Evolutionary conservation across 2,888 invertebrate genomes (phyloP).

Genomic region (Fragum fragum): DNA sequence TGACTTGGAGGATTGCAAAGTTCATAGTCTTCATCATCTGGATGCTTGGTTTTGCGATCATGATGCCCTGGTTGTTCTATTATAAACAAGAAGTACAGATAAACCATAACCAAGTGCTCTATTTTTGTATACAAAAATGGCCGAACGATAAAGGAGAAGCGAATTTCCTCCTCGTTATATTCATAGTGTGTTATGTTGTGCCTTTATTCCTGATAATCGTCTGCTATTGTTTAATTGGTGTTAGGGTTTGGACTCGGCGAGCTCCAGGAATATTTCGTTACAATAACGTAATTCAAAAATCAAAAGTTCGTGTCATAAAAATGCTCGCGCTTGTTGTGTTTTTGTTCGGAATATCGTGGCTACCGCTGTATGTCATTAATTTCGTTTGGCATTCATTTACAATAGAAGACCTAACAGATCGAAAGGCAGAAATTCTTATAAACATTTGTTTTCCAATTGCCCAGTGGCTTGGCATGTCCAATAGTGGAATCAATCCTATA

Average conservation of each 20-base stretch:
- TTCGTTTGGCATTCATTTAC: constrained; percentile 95
- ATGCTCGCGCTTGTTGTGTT: constrained; percentile 98
- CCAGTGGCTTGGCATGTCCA: constrained; percentile 97
- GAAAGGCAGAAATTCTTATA: constrained; percentile 91
- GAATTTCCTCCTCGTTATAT: constrained; percentile 94
- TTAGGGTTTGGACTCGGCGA: constrained; percentile 94
- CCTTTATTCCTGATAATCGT: constrained; percentile 96
- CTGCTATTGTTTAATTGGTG: constrained; percentile 96
- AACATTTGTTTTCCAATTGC: constrained; percentile 92
- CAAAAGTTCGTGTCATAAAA: constrained; percentile 97
- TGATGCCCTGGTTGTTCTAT: constrained; percentile 96
- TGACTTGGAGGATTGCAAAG: constrained; percentile 95
- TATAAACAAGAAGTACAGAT: constrained; percentile 89
- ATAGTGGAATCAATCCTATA: constrained; percentile 98
- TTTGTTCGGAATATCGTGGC: constrained; percentile 96
- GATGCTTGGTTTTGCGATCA: constrained; percentile 94
- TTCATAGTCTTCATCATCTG: constrained; percentile 96
- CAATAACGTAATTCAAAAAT: constrained; percentile 89
- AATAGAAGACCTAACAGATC: constrained; percentile 80
- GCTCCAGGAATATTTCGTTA: constrained; percentile 95
- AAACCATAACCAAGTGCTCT: constrained; percentile 44
- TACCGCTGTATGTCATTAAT: constrained; percentile 96
- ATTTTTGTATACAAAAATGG: constrained; percentile 89
- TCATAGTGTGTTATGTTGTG: constrained; percentile 95
- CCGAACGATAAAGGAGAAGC: constrained; percentile 93